Conservation (phyloP, 2,888 invertebrate genomes). For the Pinctada fucata region DNA sequence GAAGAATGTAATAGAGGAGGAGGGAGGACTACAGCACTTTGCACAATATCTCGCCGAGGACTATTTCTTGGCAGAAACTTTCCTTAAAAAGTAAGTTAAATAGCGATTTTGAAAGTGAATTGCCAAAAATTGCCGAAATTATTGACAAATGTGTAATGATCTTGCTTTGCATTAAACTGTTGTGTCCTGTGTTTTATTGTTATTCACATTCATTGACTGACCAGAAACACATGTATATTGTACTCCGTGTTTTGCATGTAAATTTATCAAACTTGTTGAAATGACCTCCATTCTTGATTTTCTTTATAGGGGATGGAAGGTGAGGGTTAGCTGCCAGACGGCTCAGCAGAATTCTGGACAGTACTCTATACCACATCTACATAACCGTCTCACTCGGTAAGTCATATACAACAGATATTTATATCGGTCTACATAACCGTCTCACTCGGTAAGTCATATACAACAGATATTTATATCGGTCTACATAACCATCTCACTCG, state of each 20-base stretch:
- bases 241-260: too few species aligned
- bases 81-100: conserved; percentile 81
- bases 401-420: conserved; percentile 10
- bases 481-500: too few species aligned
- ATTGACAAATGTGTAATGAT: too few species aligned
- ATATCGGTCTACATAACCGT: too few species aligned
- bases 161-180: too few species aligned
- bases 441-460: too few species aligned
- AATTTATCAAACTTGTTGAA: too few species aligned
- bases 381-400: conserved; percentile 83
- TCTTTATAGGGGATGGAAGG: conserved; percentile 86
- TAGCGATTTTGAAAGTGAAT: neutral
- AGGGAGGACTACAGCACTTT: conserved; percentile 92
- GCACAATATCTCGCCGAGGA: conserved; percentile 98
- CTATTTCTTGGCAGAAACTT: conserved; percentile 95
- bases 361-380: conserved; percentile 90
- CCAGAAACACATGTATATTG: too few species aligned
- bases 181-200: too few species aligned
- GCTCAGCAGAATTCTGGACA: conserved; percentile 96
- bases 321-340: conserved; percentile 93
- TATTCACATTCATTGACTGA: too few species aligned
- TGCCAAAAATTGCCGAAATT: too few species aligned
- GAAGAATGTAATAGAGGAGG: conserved; percentile 90
- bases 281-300: neutral
- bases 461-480: too few species aligned